Base-by-base conservation (phyloP, 2,888 invertebrate genomes). In the Lordiphosa andalusiaca region DNA sequence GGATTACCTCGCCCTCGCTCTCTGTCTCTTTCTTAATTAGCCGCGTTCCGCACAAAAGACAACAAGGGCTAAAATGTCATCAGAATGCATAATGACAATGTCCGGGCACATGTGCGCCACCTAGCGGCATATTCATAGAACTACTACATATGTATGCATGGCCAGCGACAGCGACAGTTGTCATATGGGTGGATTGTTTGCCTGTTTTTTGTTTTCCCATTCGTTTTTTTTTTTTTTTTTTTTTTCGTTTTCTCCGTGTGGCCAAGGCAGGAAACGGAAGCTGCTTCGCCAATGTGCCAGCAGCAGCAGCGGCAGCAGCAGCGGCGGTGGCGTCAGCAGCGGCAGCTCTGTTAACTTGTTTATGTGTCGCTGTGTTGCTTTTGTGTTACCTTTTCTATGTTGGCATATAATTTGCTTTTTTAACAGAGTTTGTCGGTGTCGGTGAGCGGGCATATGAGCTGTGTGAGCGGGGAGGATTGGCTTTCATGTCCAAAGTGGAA, bases 71-170 rank as follows among this genome's bases (percentile, higher is more conserved):
- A 49, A 75, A 84, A 84, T 85, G 77, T 76, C 85, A 84, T 84
- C 84, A 81, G 85, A 81, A 84, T 85, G 82, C 84, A 84, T 81
- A 81, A 85, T 81, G 84, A 78, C 82, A 76, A 60, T 44, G 38
- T 50, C 60, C 55, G 62, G 10, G 63, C 63, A 76, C 77, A 68
- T 81, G 77, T 75, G 76, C 65, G 65, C 57, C 82, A 70, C 62
- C 81, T 80, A 58, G 71, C 65, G 78, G 60, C 68, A 53, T 67
- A 69, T 77, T 70, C 68, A 66, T 23, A 59, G 13, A 68, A 68
- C 65, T 66, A 66, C 38, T 47, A 19, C 23, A 21, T 12, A 54
- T 37, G 51, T 40, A 64, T 67, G 66, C 66, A 68, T 70, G 77
- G 58, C 48, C 19, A 19, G 19, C 19, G 19, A 19, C 55, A 47